Evolutionary conservation across 2,797 vertebrate species (phyloP).

Genomic region (Aratinga solstitialis): DNA sequence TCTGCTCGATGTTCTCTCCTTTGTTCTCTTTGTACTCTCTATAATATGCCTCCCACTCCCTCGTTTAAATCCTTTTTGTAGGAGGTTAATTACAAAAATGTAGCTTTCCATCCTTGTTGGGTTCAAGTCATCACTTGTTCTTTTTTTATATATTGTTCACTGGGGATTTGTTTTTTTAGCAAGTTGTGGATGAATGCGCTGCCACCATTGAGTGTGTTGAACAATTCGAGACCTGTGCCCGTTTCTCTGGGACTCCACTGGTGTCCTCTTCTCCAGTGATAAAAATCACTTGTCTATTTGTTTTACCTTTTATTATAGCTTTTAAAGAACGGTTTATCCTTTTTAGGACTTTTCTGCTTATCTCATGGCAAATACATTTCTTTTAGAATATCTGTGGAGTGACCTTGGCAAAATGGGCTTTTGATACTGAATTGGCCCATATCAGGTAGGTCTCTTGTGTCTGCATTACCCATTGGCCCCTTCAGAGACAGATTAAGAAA

Average conservation of each 20-base stretch:
- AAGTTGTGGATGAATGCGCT: neutral
- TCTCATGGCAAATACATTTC: neutral
- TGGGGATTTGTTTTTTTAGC: neutral
- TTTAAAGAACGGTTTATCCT: neutral
- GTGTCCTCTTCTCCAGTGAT: neutral
- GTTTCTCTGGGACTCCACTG: neutral
- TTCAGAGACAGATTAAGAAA: neutral
- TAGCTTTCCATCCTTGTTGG: slow-evolving; percentile 23
- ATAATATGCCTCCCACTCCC: neutral
- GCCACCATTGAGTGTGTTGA: fast-evolving
- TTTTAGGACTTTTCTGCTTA: neutral
- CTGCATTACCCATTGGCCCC: neutral
- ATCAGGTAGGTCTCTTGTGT: neutral
- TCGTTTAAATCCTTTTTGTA: slow-evolving; percentile 44
- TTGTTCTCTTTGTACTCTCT: slow-evolving; percentile 2
- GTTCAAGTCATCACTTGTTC: neutral
- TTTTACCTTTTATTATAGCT: neutral
- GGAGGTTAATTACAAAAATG: slow-evolving; percentile 59
- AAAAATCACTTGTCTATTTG: neutral
- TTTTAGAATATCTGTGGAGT: neutral
- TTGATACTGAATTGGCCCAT: neutral
- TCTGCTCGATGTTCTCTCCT: neutral
- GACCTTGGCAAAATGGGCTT: neutral
- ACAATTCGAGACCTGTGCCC: neutral
- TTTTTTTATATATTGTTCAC: slow-evolving; percentile 9